These are phyloP conservation scores for Scatophagus argus DNA, from an alignment of 2,113 vertebrate species.

Conservation along the genomic window DNA sequence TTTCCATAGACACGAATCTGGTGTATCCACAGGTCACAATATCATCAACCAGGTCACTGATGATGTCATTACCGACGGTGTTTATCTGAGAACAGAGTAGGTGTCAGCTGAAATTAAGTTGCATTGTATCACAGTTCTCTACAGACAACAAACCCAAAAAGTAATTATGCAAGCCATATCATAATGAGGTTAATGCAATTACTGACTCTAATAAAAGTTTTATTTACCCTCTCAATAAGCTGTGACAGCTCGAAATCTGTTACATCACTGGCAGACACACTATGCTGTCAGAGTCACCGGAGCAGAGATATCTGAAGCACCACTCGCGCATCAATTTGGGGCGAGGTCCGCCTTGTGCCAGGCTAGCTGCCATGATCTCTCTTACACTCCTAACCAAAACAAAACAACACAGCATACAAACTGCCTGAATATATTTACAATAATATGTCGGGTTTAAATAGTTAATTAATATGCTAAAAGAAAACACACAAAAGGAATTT, in stretches of 20 bases:
- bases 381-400: conserved; percentile 3
- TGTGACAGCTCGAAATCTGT: conserved; percentile 8
- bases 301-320: conserved; percentile 13
- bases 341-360: too few species aligned
- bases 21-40: conserved; percentile 7
- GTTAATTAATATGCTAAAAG: not conserved
- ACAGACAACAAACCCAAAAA: not conserved
- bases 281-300: conserved; percentile 2
- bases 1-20: not conserved
- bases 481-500: not conserved
- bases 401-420: not conserved
- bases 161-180: conserved; percentile 4
- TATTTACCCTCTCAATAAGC: conserved; percentile 13
- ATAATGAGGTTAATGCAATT: conserved; percentile 4
- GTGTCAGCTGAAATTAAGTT: not conserved
- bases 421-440: conserved; percentile 6
- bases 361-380: conserved; percentile 12
- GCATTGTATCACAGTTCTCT: too few species aligned
- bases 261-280: conserved; percentile 18
- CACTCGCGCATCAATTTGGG: conserved; percentile 1
- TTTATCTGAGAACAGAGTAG: conserved; percentile 1
- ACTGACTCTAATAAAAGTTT: not conserved
- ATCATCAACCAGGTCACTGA: conserved; percentile 1
- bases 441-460: not conserved
- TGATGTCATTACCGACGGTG: not conserved